Evolutionary conservation across 2,888 invertebrate species (phyloP), one percentile per base, ranked within the genome.

Genomic region (Scaptomyza cyrtandrae): DNA sequence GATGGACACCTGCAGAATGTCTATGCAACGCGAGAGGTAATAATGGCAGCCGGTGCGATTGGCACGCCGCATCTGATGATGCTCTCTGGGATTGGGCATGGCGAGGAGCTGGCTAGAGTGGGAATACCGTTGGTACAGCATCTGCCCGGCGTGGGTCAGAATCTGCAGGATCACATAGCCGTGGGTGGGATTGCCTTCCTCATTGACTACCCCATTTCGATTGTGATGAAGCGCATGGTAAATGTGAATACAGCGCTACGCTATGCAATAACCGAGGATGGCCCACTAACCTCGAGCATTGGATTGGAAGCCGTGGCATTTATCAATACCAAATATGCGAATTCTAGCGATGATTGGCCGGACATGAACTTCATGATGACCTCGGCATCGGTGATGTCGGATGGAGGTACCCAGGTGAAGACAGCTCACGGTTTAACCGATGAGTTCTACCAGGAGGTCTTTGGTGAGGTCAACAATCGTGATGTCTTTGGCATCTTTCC

Each of bases 361-460:
- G 98, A 98, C 88, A 97, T 98, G 71, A 97, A 97, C 89, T 97
- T 97, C 87, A 97, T 98, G 96, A 93, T 97, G 92, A 96, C 97
- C 0, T 96, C 97, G 29, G 94, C 96, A 0, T 96, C 96, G 0
- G 96, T 96, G 0, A 95, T 94, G 52, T 96, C 97, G 0, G 97
- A 97, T 86, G 97, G 96, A n/a, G 97, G 97, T 0, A 94, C 95
- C 0, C 95, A 96, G 90, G 95, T 96, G 0, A 96, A 96, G 88
- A 94, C 93, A 43, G 97, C 97, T 0, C 97, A 97, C 84, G 96
- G 97, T 0, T 92, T 98, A 1, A 94, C 95, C 0, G 96, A 97
- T 80, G 96, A 95, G 29, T 97, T 96, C 90, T 97, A 97, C 90
- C 93, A 96, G 64, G 95, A 95, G 86, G 95, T 96, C 0, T 96